Evolutionary conservation across 2,797 vertebrate genomes (phyloP).

Genomic region (Sternarchorhynchus goeldii): DNA sequence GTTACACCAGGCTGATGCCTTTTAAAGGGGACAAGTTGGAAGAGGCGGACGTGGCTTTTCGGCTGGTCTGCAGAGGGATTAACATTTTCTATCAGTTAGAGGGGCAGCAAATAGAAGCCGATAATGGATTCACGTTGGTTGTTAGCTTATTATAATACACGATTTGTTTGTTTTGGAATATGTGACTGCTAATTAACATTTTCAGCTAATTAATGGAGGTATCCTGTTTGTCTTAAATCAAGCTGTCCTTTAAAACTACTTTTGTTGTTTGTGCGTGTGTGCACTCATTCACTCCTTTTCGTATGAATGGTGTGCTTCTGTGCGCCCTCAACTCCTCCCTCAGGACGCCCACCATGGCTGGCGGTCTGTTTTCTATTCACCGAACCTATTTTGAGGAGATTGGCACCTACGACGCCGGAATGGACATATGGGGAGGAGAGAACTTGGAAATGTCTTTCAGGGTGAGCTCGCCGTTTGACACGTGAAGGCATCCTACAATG

Average conservation of each 20-base stretch:
- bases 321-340: constrained; percentile 30
- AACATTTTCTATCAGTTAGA: constrained; percentile 19
- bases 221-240: background rate
- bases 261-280: background rate
- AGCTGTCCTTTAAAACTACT: background rate
- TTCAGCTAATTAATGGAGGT: background rate
- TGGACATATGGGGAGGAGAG: constrained; percentile 99
- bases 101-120: background rate
- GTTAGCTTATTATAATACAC: background rate
- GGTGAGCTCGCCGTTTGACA: constrained; percentile 74
- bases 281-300: too few species aligned
- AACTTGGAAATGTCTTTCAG: constrained; percentile 99
- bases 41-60: constrained; percentile 24
- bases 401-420: constrained; percentile 96
- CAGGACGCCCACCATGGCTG: constrained; percentile 99
- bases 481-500: constrained; percentile 3
- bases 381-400: constrained; percentile 98
- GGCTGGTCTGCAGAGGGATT: constrained; percentile 15
- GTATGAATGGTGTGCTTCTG: too few species aligned
- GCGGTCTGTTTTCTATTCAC: constrained; percentile 96
- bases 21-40: constrained; percentile 22
- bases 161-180: constrained; percentile 2
- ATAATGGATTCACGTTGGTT: background rate
- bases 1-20: background rate
- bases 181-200: background rate